phyloP scores from a whole-genome alignment of 2,797 vertebrate species.

The Salmo trutta region DNA sequence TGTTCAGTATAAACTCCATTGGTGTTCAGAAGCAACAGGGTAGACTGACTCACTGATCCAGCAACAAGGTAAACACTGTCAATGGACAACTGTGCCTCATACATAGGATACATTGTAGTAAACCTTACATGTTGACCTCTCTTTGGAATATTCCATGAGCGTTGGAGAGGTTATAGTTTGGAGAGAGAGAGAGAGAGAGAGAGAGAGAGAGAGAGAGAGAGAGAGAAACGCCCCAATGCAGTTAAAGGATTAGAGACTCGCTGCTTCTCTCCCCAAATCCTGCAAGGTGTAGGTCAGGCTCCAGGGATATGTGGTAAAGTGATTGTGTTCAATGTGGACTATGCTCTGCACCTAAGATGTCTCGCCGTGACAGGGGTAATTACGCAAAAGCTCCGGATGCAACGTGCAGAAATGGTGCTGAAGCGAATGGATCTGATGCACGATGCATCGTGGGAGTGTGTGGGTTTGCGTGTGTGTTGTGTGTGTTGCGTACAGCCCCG shows the following conservation, averaged over 20 bases:
- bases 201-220: no score
- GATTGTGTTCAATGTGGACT: constrained; percentile 47
- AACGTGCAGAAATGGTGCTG: constrained; percentile 31
- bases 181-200: not conserved
- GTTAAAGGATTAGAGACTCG: constrained; percentile 54
- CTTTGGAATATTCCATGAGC: not conserved
- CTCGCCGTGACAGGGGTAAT: constrained; percentile 73
- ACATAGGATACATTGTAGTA: no score
- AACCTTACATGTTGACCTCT: not conserved
- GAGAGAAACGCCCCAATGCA: constrained; percentile 54
- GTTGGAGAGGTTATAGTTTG: constrained; percentile 38
- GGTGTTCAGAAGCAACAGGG: not conserved
- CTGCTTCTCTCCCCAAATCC: constrained; percentile 3
- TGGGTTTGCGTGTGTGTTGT: not conserved
- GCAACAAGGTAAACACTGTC: not conserved
- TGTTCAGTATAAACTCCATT: not conserved
- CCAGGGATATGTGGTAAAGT: constrained; percentile 49
- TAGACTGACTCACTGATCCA: not conserved
- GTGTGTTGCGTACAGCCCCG: not conserved
- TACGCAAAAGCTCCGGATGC: constrained; percentile 72
- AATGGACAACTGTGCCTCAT: no score
- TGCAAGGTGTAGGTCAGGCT: constrained; percentile 50
- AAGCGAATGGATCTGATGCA: constrained; percentile 39
- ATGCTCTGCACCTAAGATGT: constrained; percentile 52
- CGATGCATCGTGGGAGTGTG: constrained; percentile 20